A percentile compares a stretch with the other conserved stretches of the same genome.
phyloP scores from a whole-genome alignment of 2,888 invertebrate species.

The Tinea pellionella region DNA sequence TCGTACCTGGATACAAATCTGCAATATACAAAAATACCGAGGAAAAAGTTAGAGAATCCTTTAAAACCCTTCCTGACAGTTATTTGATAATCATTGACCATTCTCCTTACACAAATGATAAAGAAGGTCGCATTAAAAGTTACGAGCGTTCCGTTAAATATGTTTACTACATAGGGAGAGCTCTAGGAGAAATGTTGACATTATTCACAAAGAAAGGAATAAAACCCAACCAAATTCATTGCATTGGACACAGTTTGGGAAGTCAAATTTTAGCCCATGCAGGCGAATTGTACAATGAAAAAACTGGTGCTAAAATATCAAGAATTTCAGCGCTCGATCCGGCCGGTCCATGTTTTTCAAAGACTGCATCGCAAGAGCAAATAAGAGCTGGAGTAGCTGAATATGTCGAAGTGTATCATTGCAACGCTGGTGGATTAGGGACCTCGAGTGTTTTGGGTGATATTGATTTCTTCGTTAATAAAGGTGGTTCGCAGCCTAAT shows the following conservation, averaged over 20 bases:
- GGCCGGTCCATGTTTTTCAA: conserved; percentile 58
- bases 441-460: conserved; percentile 63
- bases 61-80: conserved; percentile 40
- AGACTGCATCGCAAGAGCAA: conserved; percentile 47
- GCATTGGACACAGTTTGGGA: conserved; percentile 54
- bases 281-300: conserved; percentile 35
- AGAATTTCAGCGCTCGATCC: conserved; percentile 54
- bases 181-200: conserved; percentile 41
- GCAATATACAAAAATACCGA: conserved; percentile 46
- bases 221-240: conserved; percentile 45
- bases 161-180: conserved; percentile 41
- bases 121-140: conserved; percentile 41
- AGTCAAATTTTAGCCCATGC: conserved; percentile 48
- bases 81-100: conserved; percentile 55
- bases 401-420: conserved; percentile 72
- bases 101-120: conserved; percentile 44
- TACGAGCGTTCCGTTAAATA: conserved; percentile 51
- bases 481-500: conserved; percentile 66
- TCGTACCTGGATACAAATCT: conserved; percentile 57
- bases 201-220: conserved; percentile 36
- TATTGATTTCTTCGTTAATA: conserved; percentile 70
- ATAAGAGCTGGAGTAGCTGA: conserved; percentile 64
- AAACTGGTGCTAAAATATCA: conserved; percentile 44
- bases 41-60: conserved; percentile 43
- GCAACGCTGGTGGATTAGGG: conserved; percentile 67